Percentiles rank a stretch among this genome's conserved stretches.
These are phyloP conservation scores for Ataeniobius toweri DNA, from an alignment of 2,797 vertebrate genomes.

Conservation along the genomic window DNA sequence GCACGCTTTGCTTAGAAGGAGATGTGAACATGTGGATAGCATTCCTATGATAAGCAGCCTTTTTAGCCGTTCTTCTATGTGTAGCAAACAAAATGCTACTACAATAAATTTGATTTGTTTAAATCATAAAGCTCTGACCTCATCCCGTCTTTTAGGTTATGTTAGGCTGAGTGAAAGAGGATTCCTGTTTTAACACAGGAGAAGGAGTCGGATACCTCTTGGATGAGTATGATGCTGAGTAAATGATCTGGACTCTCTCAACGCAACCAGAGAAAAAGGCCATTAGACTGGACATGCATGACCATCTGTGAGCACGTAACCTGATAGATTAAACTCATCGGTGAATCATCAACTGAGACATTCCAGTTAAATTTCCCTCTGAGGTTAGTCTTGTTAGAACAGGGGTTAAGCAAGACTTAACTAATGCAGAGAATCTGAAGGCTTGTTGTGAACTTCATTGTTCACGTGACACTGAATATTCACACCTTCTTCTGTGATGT, in stretches of 20 bases:
- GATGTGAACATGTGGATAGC: neutral
- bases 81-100: neutral
- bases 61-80: neutral
- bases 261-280: slow-evolving; percentile 64
- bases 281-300: slow-evolving; percentile 51
- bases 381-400: slow-evolving; percentile 8
- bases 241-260: slow-evolving; percentile 56
- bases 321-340: slow-evolving; percentile 64
- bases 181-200: slow-evolving; percentile 14
- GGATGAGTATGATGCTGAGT: slow-evolving; percentile 46
- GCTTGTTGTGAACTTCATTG: neutral
- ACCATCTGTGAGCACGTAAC: slow-evolving; percentile 79
- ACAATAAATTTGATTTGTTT: slow-evolving; percentile 21
- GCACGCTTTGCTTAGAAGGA: slow-evolving; percentile 2
- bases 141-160: neutral
- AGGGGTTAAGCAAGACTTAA: neutral
- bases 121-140: neutral
- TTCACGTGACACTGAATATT: slow-evolving; percentile 26
- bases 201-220: slow-evolving; percentile 35
- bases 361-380: slow-evolving; percentile 25
- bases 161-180: neutral
- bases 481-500: slow-evolving; percentile 32
- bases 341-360: slow-evolving; percentile 42
- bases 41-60: neutral
- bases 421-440: neutral